phyloP scores from a whole-genome alignment of 2,797 vertebrate species.

The Lithobates sylvaticus region DNA sequence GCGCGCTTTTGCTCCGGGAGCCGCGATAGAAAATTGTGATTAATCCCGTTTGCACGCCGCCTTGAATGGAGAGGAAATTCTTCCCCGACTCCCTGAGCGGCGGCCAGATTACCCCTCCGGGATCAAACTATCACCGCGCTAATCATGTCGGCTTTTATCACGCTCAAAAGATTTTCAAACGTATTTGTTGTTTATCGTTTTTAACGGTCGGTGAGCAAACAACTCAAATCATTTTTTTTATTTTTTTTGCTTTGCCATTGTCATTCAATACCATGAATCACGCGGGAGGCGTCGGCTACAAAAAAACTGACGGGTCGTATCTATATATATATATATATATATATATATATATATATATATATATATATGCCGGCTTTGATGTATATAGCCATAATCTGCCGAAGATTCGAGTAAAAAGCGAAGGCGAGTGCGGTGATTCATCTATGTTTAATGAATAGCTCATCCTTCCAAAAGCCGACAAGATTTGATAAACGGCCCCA shows the following conservation, averaged over 20 bases:
- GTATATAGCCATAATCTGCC: background rate
- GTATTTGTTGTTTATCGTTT: background rate
- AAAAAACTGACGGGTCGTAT: background rate
- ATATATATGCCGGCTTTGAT: background rate
- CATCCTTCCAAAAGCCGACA: constrained; percentile 26
- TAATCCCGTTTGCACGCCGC: constrained; percentile 2
- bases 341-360: no score
- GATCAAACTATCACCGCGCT: no score
- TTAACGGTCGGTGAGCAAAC: background rate
- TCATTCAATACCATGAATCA: background rate
- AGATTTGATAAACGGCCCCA: constrained; percentile 30
- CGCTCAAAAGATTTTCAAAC: no score
- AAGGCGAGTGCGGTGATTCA: no score
- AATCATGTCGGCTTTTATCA: no score
- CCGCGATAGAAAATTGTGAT: no score
- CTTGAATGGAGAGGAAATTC: constrained; percentile 2
- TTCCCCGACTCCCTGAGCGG: background rate
- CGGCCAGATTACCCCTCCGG: background rate
- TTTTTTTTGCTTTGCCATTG: background rate
- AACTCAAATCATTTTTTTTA: background rate
- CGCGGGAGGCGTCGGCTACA: background rate
- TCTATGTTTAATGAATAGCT: constrained; percentile 11
- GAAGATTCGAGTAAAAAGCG: background rate
- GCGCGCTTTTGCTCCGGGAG: no score
- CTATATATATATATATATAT: no score